Base-by-base conservation (phyloP, 2,113 vertebrate species). In the Gorsachius goisagi region DNA sequence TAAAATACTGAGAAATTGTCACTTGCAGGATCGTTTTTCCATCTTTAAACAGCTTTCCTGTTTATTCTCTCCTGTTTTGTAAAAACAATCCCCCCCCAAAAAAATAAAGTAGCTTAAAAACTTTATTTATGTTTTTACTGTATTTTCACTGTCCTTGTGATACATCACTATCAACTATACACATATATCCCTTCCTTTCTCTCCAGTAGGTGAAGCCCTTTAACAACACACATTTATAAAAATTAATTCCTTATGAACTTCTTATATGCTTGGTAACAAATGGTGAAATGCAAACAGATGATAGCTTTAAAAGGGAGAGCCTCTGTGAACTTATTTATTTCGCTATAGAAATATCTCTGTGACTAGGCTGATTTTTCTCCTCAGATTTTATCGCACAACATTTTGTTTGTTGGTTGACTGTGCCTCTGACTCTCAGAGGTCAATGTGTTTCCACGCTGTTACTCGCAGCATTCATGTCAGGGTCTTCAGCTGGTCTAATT, bases 361-460 rank as follows among this genome's bases (percentile, higher is more conserved):
- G 81, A 58, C 17, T 21, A 5, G 4, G 20, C 26, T 52, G n/a
- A 27, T 88, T 95, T 84, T 69, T 59, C 28, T 50, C 22, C 27
- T 50, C 37, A 28, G 28, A 39, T 80, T 80, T 64, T 86, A 49
- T 49, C 45, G 32, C 53, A 64, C 12, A 53, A 75, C 10, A 28
- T 64, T 35, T 53, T 63, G 15, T 74, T 76, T 59, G n/a, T 50
- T 71, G 41, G 6, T 72, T 41, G 79, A 37, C 41, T 52, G 27
- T 66, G 45, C 11, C 32, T 88, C 52, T 90, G 82, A 45, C 30
- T 80, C 21, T n/a, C 66, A 6, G 68, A 92, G 67, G 55, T 96
- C 76, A 93, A n/a, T 50, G 72, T 1, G 6, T 86, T 94, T 94
- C 64, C 64, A 26, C 71, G 85, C 37, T 90, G 79, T 83, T 91